Conservation (phyloP, 1,140 invertebrate genomes). For the Heliconius hermathena region DNA sequence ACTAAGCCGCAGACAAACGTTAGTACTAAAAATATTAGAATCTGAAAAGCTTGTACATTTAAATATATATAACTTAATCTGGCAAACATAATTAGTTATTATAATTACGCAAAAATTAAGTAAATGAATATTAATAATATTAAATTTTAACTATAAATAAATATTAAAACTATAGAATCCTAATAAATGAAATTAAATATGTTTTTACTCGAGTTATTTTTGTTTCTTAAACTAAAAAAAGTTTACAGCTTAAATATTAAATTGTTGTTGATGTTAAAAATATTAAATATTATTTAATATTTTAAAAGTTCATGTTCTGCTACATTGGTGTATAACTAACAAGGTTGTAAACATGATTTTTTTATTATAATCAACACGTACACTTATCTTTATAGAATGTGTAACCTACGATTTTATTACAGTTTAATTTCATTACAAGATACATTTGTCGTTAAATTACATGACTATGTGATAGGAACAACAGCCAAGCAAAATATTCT, state of each 20-base stretch:
- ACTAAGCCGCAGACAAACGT: too few species aligned
- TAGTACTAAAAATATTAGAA: too few species aligned
- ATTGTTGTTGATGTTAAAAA: neutral
- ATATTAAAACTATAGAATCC: too few species aligned
- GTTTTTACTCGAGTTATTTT: too few species aligned
- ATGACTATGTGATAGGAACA: neutral
- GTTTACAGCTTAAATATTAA: neutral
- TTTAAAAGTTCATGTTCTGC: neutral
- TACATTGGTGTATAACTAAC: constrained; percentile 47
- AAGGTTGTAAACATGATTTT: constrained; percentile 51
- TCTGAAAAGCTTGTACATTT: too few species aligned
- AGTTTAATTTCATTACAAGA: constrained; percentile 21
- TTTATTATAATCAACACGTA: constrained; percentile 65
- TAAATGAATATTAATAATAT: too few species aligned
- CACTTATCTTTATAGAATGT: constrained; percentile 43
- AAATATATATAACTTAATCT: too few species aligned
- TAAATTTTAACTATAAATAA: too few species aligned
- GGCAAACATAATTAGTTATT: too few species aligned
- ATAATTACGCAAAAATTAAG: too few species aligned
- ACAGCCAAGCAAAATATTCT: neutral
- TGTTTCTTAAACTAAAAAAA: too few species aligned
- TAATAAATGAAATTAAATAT: too few species aligned
- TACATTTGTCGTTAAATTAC: neutral
- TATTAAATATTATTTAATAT: neutral
- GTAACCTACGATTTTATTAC: constrained; percentile 29